phyloP scores from a whole-genome alignment of 1,140 invertebrate species.

The Episyrphus balteatus region DNA sequence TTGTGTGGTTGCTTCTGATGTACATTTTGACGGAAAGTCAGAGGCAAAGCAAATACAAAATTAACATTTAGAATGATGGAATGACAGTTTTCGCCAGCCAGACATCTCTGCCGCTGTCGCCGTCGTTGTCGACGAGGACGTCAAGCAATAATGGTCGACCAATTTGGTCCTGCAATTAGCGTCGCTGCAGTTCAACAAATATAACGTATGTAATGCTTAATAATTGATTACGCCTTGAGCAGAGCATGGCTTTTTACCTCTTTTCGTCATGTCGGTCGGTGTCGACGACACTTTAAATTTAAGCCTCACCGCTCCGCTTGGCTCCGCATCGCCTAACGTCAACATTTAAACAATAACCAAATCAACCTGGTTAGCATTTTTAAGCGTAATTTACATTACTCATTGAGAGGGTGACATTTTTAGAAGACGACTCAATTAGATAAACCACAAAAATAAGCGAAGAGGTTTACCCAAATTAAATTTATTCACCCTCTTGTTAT shows the following conservation, averaged over 20 bases:
- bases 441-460: constrained; percentile 2
- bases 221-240: background rate
- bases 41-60: no score
- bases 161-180: background rate
- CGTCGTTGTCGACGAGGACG: background rate
- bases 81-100: background rate
- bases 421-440: background rate
- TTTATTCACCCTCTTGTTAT: background rate
- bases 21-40: no score
- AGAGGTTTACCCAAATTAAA: background rate
- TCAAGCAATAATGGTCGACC: background rate
- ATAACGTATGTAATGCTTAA: background rate
- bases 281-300: background rate
- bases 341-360: background rate
- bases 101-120: background rate
- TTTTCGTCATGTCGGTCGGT: background rate
- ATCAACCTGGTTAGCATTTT: background rate
- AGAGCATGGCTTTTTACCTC: background rate
- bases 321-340: background rate
- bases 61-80: no score
- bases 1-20: no score
- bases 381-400: background rate
- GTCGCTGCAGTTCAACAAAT: background rate
- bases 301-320: no score
- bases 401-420: background rate